Evolutionary conservation across 2,113 vertebrate genomes (phyloP).

Genomic region (Pelvicachromis taeniatus): DNA sequence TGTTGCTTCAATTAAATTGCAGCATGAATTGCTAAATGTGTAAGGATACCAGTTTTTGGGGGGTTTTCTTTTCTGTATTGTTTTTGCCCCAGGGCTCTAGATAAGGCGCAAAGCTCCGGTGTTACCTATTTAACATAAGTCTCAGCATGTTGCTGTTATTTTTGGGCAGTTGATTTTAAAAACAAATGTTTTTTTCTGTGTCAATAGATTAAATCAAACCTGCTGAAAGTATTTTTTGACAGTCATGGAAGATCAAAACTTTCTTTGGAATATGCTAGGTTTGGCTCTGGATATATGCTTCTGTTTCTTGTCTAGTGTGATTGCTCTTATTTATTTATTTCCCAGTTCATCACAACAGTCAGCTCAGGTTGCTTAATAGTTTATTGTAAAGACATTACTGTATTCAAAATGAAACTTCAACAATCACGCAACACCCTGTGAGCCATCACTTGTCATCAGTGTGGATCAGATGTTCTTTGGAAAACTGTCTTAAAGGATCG

Average conservation of each 20-base stretch:
- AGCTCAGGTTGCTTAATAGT: neutral
- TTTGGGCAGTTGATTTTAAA: neutral
- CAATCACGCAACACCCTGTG: neutral
- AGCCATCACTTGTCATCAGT: neutral
- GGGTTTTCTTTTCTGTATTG: rapidly evolving
- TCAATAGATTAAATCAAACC: neutral
- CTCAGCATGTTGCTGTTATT: neutral
- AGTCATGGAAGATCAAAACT: neutral
- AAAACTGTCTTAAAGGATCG: neutral
- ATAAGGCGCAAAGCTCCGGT: neutral
- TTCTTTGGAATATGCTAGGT: neutral
- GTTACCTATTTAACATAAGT: neutral
- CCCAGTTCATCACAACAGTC: neutral
- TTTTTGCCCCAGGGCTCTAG: neutral
- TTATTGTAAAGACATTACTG: neutral
- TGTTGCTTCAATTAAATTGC: neutral
- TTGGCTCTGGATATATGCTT: neutral
- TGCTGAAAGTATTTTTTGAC: neutral
- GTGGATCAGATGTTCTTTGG: neutral
- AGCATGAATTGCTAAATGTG: neutral
- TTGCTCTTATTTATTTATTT: neutral
- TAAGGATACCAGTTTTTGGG: neutral
- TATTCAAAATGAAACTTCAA: neutral
- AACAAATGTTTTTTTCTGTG: neutral
- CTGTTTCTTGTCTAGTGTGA: neutral